These are phyloP conservation scores for Mongoloraphidia duomilia DNA, from an alignment of 2,888 invertebrate species.

Conservation along the genomic window DNA sequence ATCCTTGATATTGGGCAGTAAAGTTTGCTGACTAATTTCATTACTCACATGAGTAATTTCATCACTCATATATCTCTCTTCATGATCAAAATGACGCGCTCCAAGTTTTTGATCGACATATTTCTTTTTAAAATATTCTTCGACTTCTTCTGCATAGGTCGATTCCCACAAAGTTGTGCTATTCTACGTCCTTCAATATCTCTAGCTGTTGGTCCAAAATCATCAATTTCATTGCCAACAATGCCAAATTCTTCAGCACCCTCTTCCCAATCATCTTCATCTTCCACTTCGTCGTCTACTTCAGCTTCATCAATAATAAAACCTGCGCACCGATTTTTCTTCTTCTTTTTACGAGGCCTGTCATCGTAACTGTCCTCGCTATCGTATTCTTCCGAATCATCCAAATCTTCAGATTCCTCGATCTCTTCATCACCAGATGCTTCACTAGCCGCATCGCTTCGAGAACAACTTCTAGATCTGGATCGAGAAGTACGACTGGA, in stretches of 20 bases:
- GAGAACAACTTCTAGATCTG: constrained; percentile 16
- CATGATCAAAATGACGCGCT: constrained; percentile 84
- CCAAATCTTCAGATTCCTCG: constrained; percentile 56
- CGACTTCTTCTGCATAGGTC: constrained; percentile 63
- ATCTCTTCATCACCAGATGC: constrained; percentile 52
- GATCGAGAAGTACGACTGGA: constrained; percentile 34
- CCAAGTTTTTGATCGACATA: constrained; percentile 85
- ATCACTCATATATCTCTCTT: constrained; percentile 93
- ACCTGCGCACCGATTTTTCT: constrained; percentile 70
- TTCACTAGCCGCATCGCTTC: constrained; percentile 54
- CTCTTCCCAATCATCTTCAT: constrained; percentile 95
- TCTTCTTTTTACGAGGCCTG: constrained; percentile 62
- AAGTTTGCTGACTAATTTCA: too few species aligned
- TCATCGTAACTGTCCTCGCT: constrained; percentile 73
- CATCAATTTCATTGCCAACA: constrained; percentile 82
- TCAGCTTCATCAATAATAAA: constrained; percentile 97
- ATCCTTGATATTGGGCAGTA: constrained; percentile 95
- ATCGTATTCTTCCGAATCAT: constrained; percentile 59
- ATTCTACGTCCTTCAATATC: constrained; percentile 83
- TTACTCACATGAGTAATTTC: constrained; percentile 98
- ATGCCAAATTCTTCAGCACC: constrained; percentile 88
- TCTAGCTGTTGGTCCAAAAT: constrained; percentile 81
- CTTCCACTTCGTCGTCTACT: constrained; percentile 81
- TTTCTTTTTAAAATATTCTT: constrained; percentile 86
- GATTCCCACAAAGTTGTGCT: constrained; percentile 83